Conservation (phyloP, 2,888 invertebrate genomes). For the Noctuana brunneofusca region DNA sequence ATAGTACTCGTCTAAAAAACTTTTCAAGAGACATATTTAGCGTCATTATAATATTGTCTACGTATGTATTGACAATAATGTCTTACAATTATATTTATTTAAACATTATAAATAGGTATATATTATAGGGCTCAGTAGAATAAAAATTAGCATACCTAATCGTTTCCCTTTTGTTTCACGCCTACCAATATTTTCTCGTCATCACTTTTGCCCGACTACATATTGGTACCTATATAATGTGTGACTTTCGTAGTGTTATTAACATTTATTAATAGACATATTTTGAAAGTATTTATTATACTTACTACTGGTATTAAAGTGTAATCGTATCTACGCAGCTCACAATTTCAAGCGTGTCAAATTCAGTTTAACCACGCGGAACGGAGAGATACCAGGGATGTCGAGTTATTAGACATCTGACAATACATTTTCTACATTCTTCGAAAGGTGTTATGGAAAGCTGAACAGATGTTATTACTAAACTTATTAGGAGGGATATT, state of each 20-base stretch:
- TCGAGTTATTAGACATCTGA: conserved; percentile 23
- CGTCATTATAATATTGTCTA: too few species aligned
- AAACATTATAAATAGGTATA: too few species aligned
- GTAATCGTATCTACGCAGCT: neutral
- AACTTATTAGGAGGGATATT: neutral
- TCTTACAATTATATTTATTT: too few species aligned
- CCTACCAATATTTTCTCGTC: too few species aligned
- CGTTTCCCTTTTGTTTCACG: too few species aligned
- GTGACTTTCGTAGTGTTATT: neutral
- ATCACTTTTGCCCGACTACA: too few species aligned
- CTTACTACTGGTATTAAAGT: neutral
- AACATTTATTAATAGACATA: neutral
- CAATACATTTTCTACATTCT: conserved; percentile 9
- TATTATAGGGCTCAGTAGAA: too few species aligned
- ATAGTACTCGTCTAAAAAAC: too few species aligned
- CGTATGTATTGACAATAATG: too few species aligned
- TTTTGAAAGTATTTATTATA: neutral
- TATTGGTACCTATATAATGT: too few species aligned
- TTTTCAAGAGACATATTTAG: too few species aligned
- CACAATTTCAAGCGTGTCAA: conserved; percentile 16
- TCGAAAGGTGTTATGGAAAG: conserved; percentile 19
- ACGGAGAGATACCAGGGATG: neutral
- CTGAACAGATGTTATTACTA: neutral
- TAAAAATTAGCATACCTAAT: too few species aligned
- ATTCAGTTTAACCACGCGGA: conserved; percentile 17